Evolutionary conservation across 2,797 vertebrate genomes (phyloP), one percentile per base, ranked within the genome.

Genomic region (Lepilemur septentrionalis): DNA sequence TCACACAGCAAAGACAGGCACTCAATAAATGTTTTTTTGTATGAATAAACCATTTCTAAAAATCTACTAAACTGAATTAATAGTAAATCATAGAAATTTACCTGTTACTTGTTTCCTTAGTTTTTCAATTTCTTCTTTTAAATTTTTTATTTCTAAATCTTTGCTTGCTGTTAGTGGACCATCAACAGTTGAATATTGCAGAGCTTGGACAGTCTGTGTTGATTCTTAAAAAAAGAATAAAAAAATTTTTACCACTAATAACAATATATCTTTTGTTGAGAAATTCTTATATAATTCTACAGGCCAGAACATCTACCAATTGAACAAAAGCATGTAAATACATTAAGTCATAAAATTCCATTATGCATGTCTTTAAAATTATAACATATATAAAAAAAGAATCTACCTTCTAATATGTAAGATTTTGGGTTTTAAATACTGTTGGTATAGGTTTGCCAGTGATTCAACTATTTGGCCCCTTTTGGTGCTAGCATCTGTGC

Each of bases 101-200:
- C 99, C 99, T 97, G 99, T 99, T 61, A 99, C 98, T 98, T 99
- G 99, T 97, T 99, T 99, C 98, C 99, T 99, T 93, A 99, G 98
- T 94, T 99, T 99, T 98, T 99, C 99, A 57, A 99, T 99, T 99
- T 99, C 99, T 80, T 99, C 99, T 98, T 99, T 99, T 96, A 99
- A 99, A 96, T 98, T 99, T 98, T 99, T 99, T 97, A 99, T 99
- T 99, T 99, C 99, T 97, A 99, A 98, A 98, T 99, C 99, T 98
- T 99, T 99, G 99, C 98, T 99, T 78, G 98, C 96, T 93, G 97
- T 98, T 96, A 98, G 89, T 17, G 99, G 99, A 10, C 99, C 99
- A 89, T 99, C 99, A 3, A 99, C 99, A 55, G 99, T 98, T 28
- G 99, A 99, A 97, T 99, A 99, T 96, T 99, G 99, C 59, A 99